Evolutionary conservation across 2,113 vertebrate genomes (phyloP).

Genomic region (Rhadina sibilatrix): DNA sequence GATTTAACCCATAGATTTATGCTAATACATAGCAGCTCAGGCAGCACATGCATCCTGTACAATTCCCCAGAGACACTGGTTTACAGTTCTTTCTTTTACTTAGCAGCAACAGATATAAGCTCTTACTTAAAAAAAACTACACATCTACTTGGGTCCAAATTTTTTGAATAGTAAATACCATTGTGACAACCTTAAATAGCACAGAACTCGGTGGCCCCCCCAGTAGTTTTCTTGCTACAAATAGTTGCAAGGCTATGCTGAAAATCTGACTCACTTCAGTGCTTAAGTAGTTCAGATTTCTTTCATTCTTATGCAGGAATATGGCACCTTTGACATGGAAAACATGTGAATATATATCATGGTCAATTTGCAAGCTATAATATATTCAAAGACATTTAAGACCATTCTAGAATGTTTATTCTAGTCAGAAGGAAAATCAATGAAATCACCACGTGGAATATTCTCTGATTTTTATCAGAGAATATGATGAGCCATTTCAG

Average conservation of each 20-base stretch:
- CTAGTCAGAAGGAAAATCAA: neutral
- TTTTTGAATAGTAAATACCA: neutral
- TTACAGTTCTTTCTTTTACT: constrained; percentile 2
- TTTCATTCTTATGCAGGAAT: neutral
- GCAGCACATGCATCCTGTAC: neutral
- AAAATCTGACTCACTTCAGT: neutral
- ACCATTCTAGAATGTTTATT: neutral
- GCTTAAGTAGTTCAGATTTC: neutral
- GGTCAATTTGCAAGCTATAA: neutral
- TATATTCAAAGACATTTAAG: neutral
- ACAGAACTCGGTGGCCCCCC: neutral
- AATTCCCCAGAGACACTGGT: neutral
- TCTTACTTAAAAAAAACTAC: neutral
- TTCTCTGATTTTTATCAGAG: neutral
- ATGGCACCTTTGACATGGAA: neutral
- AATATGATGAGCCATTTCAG: neutral
- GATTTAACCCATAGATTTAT: constrained; percentile 22
- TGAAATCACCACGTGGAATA: neutral
- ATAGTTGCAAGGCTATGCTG: neutral
- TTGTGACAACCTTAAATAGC: neutral
- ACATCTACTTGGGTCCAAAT: neutral
- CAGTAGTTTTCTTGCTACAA: neutral
- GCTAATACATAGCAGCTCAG: neutral
- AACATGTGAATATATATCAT: neutral
- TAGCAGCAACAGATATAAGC: neutral